Evolutionary conservation across 2,888 invertebrate species (phyloP).

Genomic region (Polyploca ridens): DNA sequence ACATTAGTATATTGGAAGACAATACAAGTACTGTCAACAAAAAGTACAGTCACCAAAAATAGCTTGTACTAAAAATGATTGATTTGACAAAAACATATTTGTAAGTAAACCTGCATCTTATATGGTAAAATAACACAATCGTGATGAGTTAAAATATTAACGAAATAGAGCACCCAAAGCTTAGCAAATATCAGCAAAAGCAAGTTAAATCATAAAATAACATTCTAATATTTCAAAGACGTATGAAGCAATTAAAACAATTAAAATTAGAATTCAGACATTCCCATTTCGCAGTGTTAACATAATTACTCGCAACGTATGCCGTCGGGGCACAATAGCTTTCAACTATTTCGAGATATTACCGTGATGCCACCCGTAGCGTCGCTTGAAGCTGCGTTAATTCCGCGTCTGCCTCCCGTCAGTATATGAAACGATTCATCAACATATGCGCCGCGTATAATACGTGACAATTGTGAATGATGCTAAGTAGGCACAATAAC

Average conservation of each 20-base stretch:
- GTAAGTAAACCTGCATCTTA: too few relatives aligned
- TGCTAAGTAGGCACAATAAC: too few relatives aligned
- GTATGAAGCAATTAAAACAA: constrained; percentile 2
- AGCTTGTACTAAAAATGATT: too few relatives aligned
- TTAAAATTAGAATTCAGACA: constrained; percentile 10
- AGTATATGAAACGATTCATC: constrained; percentile 1
- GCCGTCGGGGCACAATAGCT: constrained; percentile 36
- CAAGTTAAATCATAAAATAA: background rate
- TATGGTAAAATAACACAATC: too few relatives aligned
- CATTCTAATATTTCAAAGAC: background rate
- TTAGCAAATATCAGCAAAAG: background rate
- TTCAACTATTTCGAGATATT: constrained; percentile 41
- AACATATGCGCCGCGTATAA: background rate
- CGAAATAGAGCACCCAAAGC: background rate
- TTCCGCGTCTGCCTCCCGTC: background rate
- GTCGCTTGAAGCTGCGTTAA: constrained; percentile 11
- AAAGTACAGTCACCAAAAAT: too few relatives aligned
- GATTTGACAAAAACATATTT: too few relatives aligned
- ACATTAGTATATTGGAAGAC: too few relatives aligned
- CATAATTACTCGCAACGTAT: constrained; percentile 31
- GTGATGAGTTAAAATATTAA: too few relatives aligned
- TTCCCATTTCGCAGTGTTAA: constrained; percentile 26
- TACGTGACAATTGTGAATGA: background rate
- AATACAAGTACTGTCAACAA: too few relatives aligned
- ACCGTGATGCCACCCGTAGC: constrained; percentile 35